Evolutionary conservation across 2,113 vertebrate genomes (phyloP).

Genomic region (Connochaetes taurinus): DNA sequence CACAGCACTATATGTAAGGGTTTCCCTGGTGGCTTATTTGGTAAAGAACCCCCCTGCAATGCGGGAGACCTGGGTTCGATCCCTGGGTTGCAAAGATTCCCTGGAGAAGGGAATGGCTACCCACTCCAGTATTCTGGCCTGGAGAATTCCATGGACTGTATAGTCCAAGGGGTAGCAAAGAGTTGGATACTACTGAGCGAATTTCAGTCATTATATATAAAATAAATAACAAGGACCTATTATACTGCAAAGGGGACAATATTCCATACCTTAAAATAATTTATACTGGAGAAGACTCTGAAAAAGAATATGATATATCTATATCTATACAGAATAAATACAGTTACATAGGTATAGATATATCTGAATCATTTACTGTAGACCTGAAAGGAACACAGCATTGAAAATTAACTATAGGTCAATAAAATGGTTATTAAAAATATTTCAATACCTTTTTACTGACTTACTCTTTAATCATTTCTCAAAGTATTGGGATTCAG

Average conservation of each 20-base stretch:
- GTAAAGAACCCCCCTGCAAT: not conserved
- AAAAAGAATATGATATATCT: not conserved
- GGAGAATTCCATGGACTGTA: not conserved
- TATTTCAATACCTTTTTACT: not conserved
- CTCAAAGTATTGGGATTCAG: not conserved
- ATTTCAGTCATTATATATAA: not conserved
- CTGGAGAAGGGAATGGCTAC: not conserved
- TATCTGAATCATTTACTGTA: not conserved
- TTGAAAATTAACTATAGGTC: not conserved
- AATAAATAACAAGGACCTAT: not conserved
- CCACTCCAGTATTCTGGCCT: not conserved
- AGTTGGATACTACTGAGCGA: rapidly evolving
- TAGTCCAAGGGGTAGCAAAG: not conserved
- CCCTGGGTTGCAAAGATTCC: not conserved
- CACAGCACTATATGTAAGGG: not conserved
- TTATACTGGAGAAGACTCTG: not conserved
- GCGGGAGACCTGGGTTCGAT: rapidly evolving
- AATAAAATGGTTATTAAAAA: not conserved
- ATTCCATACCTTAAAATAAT: not conserved
- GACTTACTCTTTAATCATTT: not conserved
- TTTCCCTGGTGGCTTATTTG: not conserved
- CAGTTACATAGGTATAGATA: not conserved
- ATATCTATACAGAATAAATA: not conserved
- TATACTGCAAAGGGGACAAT: not conserved
- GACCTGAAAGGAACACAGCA: not conserved